Conservation (phyloP, 2,797 vertebrate species). For the Cuculus canorus region DNA sequence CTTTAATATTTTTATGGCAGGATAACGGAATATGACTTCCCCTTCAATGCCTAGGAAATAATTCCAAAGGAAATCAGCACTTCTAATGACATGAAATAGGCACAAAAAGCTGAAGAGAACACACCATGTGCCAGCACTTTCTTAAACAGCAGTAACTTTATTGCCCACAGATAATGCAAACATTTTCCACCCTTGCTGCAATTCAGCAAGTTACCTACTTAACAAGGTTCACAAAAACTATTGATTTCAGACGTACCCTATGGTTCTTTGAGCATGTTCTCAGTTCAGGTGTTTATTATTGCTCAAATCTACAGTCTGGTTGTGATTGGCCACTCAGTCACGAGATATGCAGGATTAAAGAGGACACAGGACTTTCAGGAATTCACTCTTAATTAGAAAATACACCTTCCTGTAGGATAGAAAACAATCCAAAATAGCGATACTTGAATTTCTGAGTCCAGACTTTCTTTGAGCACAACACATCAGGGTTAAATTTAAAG, state of each 20-base stretch:
- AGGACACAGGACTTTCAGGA: not conserved
- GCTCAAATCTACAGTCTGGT: conserved; percentile 24
- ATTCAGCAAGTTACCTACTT: conserved; percentile 21
- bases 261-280: conserved; percentile 1
- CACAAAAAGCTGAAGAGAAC: not conserved
- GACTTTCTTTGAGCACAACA: not conserved
- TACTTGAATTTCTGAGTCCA: not conserved
- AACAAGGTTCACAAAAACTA: conserved; percentile 27
- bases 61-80: not conserved
- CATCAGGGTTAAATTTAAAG: not conserved
- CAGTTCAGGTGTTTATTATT: not conserved
- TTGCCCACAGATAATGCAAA: conserved; percentile 44
- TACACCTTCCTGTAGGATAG: not conserved
- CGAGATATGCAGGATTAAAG: not conserved
- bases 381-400: not conserved
- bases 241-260: not conserved
- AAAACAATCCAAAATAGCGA: not conserved
- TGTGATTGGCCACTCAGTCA: conserved; percentile 15
- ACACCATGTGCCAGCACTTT: not conserved
- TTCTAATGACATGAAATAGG: not conserved
- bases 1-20: not conserved
- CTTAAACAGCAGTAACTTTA: conserved; percentile 50
- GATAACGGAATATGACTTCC: accelerated
- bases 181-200: conserved; percentile 25
- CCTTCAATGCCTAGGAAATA: not conserved